Base-by-base conservation (phyloP, 2,888 invertebrate genomes). In the Meliscaeva auricollis region DNA sequence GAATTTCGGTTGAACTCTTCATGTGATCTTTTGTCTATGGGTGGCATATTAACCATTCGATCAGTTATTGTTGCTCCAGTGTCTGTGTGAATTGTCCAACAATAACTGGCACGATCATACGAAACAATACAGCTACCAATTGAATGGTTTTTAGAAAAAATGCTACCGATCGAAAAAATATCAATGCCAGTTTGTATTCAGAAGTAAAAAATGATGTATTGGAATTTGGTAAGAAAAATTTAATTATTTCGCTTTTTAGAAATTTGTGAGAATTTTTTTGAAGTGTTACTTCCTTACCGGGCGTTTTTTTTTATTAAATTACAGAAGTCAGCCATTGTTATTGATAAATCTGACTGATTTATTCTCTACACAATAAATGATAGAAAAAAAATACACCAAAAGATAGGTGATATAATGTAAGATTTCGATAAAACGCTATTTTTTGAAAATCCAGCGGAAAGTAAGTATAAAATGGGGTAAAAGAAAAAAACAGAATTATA, bases 11-110 rank as follows among this genome's bases (percentile, higher is more conserved):
- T 72, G 54, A 66, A 56, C 80, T 75, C 32, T 72, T 60, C 66
- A 48, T 66, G 17, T 46, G 66, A 35, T 30, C 56, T 60, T 30
- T 41, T 50, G 35, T 60, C 68, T 46, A 30, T 81, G 81, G 81
- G 85, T 85, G 85, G 85, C 35, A 32, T 60, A 72, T 76, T 60
- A 72, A 38, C 66, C 66, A 84, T 79, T 80, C 80, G 75, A 84
- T 84, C 84, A 84, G 70, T 76, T 72, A 66, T 72, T 50, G 58
- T 81, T 76, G 76, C 58, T 76, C 30, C 48, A 64, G 9, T 4
- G 35, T 48, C 41, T 44, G n/a, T 60, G 38, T 66, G 58, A 30
- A 58, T 73, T 54, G 69, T 75, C 46, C 64, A 64, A 68, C 66
- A 69, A n/a, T n/a, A n/a, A 62, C 44, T 30, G 69, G 46, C 79